Conservation (phyloP, 2,888 invertebrate species). For the Eilema griseolum region DNA sequence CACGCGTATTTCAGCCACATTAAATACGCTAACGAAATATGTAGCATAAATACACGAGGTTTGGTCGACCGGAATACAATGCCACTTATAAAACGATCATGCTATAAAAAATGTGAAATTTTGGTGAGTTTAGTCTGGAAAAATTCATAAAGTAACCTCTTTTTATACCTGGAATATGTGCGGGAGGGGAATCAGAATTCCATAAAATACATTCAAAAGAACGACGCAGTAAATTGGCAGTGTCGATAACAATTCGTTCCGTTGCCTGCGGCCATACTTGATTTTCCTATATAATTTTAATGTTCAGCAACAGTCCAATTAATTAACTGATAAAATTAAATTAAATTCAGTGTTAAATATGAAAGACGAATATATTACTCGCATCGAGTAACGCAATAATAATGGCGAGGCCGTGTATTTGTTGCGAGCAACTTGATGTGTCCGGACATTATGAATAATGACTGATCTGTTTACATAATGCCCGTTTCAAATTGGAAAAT, state of each 20-base stretch:
- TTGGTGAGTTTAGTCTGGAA: too few species aligned
- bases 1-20: slow-evolving; percentile 12
- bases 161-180: too few species aligned
- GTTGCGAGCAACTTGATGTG: background rate
- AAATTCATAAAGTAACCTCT: too few species aligned
- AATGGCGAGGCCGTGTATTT: slow-evolving; percentile 1
- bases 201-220: background rate
- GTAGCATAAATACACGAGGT: background rate
- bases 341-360: slow-evolving; percentile 49
- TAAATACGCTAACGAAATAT: too few species aligned
- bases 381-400: slow-evolving; percentile 20
- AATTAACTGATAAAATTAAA: slow-evolving; percentile 50
- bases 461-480: background rate
- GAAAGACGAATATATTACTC: slow-evolving; percentile 44
- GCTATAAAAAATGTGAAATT: too few species aligned
- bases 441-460: background rate
- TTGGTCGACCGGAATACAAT: background rate
- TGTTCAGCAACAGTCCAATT: slow-evolving; percentile 14
- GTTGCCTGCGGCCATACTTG: background rate
- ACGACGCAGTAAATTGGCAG: background rate
- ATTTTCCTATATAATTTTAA: background rate
- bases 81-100: background rate
- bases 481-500: background rate
- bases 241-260: background rate
- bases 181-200: too few species aligned